Percentiles rank a stretch among this genome's conserved stretches.
Evolutionary conservation across 1,140 invertebrate species (phyloP).

Genomic region (Aphidius ervi): DNA sequence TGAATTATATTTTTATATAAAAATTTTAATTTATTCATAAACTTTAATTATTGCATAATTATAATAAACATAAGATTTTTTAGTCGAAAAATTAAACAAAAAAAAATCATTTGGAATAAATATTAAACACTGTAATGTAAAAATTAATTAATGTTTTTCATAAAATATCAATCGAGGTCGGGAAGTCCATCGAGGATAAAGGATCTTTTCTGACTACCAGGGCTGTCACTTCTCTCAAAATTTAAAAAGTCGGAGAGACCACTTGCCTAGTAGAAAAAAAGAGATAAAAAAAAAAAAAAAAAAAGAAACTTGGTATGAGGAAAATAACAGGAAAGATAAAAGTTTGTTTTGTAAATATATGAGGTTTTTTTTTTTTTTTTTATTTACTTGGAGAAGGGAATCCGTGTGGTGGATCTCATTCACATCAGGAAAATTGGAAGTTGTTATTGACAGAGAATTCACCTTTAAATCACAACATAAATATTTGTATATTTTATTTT

Average conservation of each 20-base stretch:
- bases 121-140: not conserved
- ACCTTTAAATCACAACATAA: not conserved
- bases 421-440: too few relatives aligned
- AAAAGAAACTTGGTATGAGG: not conserved
- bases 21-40: too few relatives aligned
- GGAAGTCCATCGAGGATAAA: conserved; percentile 21
- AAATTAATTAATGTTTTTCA: not conserved
- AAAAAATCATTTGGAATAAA: not conserved
- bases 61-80: too few relatives aligned
- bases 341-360: too few relatives aligned
- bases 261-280: conserved; percentile 14
- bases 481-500: not conserved
- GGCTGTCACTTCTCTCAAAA: conserved; percentile 12
- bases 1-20: too few relatives aligned
- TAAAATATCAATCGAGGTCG: conserved; percentile 19
- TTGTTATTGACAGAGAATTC: too few relatives aligned
- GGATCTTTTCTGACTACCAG: conserved; percentile 8
- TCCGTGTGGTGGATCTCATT: too few relatives aligned
- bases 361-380: too few relatives aligned
- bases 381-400: too few relatives aligned
- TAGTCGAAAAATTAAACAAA: too few relatives aligned
- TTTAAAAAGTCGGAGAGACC: conserved; percentile 17
- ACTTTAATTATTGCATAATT: too few relatives aligned
- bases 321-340: too few relatives aligned
- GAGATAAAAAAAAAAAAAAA: not conserved